Conservation (phyloP, 2,888 invertebrate genomes). For the Apocheima hispidaria region DNA sequence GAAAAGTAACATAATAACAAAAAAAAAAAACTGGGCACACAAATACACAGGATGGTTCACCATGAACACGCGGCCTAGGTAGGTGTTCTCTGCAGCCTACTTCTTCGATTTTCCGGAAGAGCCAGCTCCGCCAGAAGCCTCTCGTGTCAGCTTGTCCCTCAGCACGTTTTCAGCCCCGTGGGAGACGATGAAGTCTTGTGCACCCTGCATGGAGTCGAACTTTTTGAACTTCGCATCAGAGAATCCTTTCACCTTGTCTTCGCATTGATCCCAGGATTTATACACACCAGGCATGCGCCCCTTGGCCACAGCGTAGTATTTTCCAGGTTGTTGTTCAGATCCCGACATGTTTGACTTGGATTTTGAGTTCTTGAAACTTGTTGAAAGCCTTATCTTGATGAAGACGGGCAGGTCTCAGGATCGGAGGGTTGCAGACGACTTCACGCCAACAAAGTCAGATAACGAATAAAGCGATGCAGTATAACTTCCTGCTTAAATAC, state of each 20-base stretch:
- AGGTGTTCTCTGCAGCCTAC: neutral
- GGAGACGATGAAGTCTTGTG: constrained; percentile 9
- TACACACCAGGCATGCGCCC: constrained; percentile 15
- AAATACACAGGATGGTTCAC: neutral
- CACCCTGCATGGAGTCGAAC: constrained; percentile 6
- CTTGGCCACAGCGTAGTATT: constrained; percentile 15
- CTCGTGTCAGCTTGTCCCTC: constrained; percentile 7
- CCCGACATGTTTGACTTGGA: neutral
- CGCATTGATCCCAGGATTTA: constrained; percentile 8
- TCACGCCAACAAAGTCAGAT: neutral
- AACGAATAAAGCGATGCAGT: neutral
- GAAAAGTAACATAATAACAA: too few relatives aligned
- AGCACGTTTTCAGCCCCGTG: constrained; percentile 11
- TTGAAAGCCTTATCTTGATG: neutral
- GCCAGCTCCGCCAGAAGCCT: neutral
- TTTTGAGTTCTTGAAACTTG: neutral
- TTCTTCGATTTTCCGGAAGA: neutral
- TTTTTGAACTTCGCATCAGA: constrained; percentile 4
- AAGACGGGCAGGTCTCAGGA: neutral
- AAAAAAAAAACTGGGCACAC: too few relatives aligned
- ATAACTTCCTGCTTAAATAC: neutral
- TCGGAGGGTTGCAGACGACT: neutral
- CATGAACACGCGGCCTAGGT: neutral
- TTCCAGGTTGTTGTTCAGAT: neutral
- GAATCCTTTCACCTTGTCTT: constrained; percentile 14